Evolutionary conservation across 2,888 invertebrate species (phyloP).

Genomic region (Iphiclides podalirius): DNA sequence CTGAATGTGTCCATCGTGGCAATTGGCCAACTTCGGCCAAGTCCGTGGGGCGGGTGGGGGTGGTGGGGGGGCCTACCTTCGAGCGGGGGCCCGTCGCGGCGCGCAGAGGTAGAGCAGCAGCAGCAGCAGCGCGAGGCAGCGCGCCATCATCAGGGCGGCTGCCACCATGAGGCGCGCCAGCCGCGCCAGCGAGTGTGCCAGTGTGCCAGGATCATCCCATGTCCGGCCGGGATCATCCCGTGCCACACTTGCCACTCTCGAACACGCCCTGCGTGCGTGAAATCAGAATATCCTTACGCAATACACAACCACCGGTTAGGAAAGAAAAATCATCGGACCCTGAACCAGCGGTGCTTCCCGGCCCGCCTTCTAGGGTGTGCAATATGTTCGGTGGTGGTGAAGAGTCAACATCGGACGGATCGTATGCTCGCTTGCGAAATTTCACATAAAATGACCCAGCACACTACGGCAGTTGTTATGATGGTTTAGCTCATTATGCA

Average conservation of each 20-base stretch:
- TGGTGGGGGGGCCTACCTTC: no score
- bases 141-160: slow-evolving; percentile 36
- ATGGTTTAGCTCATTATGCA: no score
- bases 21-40: no score
- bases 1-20: no score
- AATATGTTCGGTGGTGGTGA: no score
- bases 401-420: no score
- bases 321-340: slow-evolving; percentile 64
- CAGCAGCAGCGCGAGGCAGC: slow-evolving; percentile 33
- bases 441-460: no score
- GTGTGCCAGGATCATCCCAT: slow-evolving; percentile 49
- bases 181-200: slow-evolving; percentile 37
- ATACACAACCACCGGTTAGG: slow-evolving; percentile 80
- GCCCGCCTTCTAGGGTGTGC: no score
- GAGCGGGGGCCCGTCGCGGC: slow-evolving; percentile 34
- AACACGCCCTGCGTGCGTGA: slow-evolving; percentile 82
- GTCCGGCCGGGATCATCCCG: slow-evolving; percentile 79
- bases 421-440: no score
- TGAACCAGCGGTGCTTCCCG: no score
- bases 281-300: not conserved
- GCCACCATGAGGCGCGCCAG: slow-evolving; percentile 32
- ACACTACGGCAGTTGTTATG: no score
- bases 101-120: slow-evolving; percentile 36
- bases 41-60: no score
- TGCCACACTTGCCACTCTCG: slow-evolving; percentile 93